Evolutionary conservation across 1,140 invertebrate genomes (phyloP).

Genomic region (Aphaenogaster ashmeadi): DNA sequence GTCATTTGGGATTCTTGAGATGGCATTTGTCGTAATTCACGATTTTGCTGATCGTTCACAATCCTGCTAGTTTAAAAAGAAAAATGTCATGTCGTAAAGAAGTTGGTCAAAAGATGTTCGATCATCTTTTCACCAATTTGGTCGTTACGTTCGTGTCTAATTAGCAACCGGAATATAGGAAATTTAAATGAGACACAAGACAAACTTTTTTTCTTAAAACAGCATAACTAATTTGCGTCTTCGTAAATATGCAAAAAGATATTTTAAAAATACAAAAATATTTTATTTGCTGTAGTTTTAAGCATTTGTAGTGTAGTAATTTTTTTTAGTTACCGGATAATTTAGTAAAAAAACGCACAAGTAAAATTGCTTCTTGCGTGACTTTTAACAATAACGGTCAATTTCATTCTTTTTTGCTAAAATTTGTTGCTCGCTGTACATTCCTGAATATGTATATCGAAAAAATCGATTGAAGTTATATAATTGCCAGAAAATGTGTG

Average conservation of each 20-base stretch:
- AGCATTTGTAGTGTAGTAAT: not conserved
- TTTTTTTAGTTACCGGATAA: not conserved
- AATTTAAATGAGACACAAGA: not conserved
- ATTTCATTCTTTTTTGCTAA: not conserved
- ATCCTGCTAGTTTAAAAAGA: constrained; percentile 55
- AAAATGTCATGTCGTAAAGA: constrained; percentile 19
- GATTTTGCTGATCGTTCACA: constrained; percentile 58
- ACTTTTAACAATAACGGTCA: not conserved
- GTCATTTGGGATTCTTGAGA: constrained; percentile 78
- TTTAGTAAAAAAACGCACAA: not conserved
- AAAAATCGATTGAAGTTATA: not conserved
- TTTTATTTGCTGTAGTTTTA: not conserved
- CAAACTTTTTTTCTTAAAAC: not conserved
- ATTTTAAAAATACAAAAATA: too few relatives aligned
- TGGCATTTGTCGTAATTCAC: constrained; percentile 70
- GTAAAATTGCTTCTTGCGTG: not conserved
- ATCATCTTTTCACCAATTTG: not conserved
- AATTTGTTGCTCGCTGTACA: not conserved
- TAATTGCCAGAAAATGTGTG: not conserved
- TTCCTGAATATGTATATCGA: not conserved
- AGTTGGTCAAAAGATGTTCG: constrained; percentile 8
- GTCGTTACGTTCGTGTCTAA: not conserved
- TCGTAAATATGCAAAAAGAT: not conserved
- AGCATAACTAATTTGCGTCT: not conserved
- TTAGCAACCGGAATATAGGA: not conserved